Evolutionary conservation across 2,797 vertebrate species (phyloP).

Genomic region (Ispidina lecontei): DNA sequence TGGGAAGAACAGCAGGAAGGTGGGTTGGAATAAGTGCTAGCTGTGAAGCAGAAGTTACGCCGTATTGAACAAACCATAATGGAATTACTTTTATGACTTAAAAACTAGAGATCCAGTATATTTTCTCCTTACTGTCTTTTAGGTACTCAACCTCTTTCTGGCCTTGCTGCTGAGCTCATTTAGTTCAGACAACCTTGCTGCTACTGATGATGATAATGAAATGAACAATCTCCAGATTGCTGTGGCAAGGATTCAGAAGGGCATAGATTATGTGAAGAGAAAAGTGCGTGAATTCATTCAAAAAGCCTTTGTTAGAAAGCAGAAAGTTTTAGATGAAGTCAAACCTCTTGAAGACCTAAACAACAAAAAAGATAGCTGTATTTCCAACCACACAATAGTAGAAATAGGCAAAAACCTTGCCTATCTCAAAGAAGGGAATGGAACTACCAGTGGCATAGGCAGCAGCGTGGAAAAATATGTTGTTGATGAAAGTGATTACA

Average conservation of each 20-base stretch:
- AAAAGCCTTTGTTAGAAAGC: constrained; percentile 80
- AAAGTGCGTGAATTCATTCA: constrained; percentile 80
- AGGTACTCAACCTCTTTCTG: constrained; percentile 97
- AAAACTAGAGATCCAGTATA: not conserved
- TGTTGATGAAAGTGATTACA: constrained; percentile 87
- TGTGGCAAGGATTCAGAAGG: constrained; percentile 87
- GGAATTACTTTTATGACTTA: not conserved
- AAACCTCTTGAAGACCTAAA: constrained; percentile 85
- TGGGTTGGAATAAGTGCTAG: not conserved
- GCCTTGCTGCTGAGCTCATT: constrained; percentile 97
- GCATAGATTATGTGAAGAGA: constrained; percentile 83
- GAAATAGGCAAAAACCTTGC: constrained; percentile 92
- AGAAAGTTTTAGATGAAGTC: constrained; percentile 82
- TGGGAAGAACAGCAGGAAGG: not conserved
- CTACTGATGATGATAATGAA: constrained; percentile 88
- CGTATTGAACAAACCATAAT: not conserved
- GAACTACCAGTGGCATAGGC: constrained; percentile 88
- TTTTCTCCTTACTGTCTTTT: constrained; percentile 44
- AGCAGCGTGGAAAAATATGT: constrained; percentile 90
- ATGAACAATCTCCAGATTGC: constrained; percentile 95
- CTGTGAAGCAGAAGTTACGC: not conserved
- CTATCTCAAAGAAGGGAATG: constrained; percentile 85
- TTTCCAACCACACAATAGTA: constrained; percentile 86
- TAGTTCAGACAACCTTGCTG: constrained; percentile 93
- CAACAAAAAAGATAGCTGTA: constrained; percentile 87